These are phyloP conservation scores for Drosophila austrosaltans DNA, from an alignment of 2,888 invertebrate genomes.

Conservation along the genomic window DNA sequence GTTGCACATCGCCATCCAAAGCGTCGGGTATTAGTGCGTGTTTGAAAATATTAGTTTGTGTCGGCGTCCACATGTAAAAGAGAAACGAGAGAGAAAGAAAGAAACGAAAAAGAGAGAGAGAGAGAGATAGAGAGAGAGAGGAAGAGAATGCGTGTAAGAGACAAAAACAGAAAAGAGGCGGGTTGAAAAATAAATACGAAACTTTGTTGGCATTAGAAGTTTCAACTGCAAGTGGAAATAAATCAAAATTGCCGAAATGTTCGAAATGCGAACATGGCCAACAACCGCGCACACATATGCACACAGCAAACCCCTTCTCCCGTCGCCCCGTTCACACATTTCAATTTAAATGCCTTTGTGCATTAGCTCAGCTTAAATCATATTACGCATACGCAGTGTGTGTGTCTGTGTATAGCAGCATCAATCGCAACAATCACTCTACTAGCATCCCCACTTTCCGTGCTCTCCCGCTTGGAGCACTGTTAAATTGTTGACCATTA, in stretches of 20 bases:
- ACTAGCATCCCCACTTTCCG: neutral
- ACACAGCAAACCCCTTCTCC: neutral
- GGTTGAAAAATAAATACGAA: conserved; percentile 38
- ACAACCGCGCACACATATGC: neutral
- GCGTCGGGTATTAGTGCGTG: conserved; percentile 58
- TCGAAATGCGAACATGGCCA: conserved; percentile 30
- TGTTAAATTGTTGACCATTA: conserved; percentile 66
- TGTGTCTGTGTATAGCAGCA: conserved; percentile 32
- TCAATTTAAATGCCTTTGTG: conserved; percentile 75
- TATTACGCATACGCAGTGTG: conserved; percentile 71
- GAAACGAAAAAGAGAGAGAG: conserved; percentile 43
- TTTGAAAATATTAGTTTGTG: conserved; percentile 63
- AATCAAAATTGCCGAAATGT: conserved; percentile 71
- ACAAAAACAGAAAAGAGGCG: conserved; percentile 31
- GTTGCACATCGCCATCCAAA: conserved; percentile 62
- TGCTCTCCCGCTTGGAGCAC: conserved; percentile 10
- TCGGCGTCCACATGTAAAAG: conserved; percentile 39
- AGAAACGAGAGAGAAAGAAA: conserved; percentile 46
- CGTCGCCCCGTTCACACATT: conserved; percentile 42
- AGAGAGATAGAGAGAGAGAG: neutral
- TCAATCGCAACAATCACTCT: conserved; percentile 43
- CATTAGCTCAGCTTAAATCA: conserved; percentile 73
- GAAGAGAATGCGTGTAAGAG: neutral
- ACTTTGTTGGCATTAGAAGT: conserved; percentile 66
- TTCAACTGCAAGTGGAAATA: conserved; percentile 53